Conservation (phyloP, 2,797 vertebrate species). For the Cossypha dichroa region DNA sequence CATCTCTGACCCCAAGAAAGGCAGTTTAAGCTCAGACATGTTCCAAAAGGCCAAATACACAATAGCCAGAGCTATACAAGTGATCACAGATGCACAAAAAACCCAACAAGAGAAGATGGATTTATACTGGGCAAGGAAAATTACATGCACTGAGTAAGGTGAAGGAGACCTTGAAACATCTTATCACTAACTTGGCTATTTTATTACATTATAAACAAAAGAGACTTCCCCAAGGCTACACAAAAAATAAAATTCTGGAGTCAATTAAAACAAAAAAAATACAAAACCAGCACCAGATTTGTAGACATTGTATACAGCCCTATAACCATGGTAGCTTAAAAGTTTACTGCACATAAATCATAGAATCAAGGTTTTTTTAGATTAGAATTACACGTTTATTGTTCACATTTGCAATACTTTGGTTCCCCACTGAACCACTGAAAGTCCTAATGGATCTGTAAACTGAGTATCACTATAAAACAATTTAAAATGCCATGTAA, state of each 20-base stretch:
- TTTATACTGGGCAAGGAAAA: not conserved
- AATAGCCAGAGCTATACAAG: not conserved
- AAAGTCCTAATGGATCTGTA: slow-evolving; percentile 61
- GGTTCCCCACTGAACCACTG: slow-evolving; percentile 24
- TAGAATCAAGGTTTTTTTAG: slow-evolving; percentile 1
- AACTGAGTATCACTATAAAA: slow-evolving; percentile 72
- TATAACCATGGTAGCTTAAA: not conserved
- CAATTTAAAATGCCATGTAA: slow-evolving; percentile 67
- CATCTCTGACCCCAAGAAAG: not conserved
- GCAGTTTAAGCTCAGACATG: not conserved
- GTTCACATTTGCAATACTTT: slow-evolving; percentile 60
- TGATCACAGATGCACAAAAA: not conserved
- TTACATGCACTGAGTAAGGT: not conserved
- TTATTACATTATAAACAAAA: not conserved
- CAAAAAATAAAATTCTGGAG: not conserved
- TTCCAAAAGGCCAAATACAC: not conserved
- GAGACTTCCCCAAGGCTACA: not conserved
- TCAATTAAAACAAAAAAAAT: not conserved
- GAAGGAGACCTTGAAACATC: not conserved
- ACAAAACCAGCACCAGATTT: not conserved
- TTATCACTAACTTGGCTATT: not conserved
- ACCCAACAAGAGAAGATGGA: not conserved
- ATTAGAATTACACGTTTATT: slow-evolving; percentile 65
- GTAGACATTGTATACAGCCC: not conserved
- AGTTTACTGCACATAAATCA: not conserved